Conservation (phyloP, 2,888 invertebrate genomes). For the Lochmaea crataegi region DNA sequence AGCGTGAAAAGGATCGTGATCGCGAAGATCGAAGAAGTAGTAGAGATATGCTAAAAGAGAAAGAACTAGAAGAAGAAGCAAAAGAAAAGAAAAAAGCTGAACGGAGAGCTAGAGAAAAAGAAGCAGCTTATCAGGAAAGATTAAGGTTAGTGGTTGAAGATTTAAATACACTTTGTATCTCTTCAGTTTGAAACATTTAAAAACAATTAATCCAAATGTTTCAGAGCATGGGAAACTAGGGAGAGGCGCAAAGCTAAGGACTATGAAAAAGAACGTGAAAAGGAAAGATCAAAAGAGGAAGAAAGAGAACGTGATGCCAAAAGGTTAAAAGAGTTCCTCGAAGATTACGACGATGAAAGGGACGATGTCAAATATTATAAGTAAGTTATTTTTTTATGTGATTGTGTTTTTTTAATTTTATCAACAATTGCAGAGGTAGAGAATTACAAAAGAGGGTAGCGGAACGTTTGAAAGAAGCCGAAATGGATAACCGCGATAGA, state of each 20-base stretch:
- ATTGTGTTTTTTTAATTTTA: not conserved
- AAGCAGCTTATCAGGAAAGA: constrained; percentile 95
- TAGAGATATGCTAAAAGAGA: constrained; percentile 77
- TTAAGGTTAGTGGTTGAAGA: constrained; percentile 58
- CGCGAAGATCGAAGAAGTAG: constrained; percentile 68
- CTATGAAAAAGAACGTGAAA: constrained; percentile 88
- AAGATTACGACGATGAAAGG: constrained; percentile 98
- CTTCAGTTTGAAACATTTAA: not conserved
- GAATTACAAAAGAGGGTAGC: constrained; percentile 91
- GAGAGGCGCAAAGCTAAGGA: constrained; percentile 92
- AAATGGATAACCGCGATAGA: constrained; percentile 90
- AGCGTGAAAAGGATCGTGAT: constrained; percentile 72
- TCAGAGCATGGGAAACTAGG: constrained; percentile 84
- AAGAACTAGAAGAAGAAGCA: constrained; percentile 91
- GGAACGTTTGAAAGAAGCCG: constrained; percentile 93
- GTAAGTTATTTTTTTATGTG: constrained; percentile 62
- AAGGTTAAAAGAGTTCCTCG: constrained; percentile 95
- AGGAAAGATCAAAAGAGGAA: constrained; percentile 85
- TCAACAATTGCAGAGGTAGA: constrained; percentile 72
- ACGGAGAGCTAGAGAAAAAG: constrained; percentile 92
- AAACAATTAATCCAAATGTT: constrained; percentile 31
- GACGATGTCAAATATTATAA: constrained; percentile 98
- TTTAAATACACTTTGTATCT: too few relatives aligned
- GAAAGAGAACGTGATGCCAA: constrained; percentile 93
- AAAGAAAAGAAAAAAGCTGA: constrained; percentile 91